These are phyloP conservation scores for Oreochromis niloticus DNA, from an alignment of 2,113 vertebrate genomes.

Conservation along the genomic window DNA sequence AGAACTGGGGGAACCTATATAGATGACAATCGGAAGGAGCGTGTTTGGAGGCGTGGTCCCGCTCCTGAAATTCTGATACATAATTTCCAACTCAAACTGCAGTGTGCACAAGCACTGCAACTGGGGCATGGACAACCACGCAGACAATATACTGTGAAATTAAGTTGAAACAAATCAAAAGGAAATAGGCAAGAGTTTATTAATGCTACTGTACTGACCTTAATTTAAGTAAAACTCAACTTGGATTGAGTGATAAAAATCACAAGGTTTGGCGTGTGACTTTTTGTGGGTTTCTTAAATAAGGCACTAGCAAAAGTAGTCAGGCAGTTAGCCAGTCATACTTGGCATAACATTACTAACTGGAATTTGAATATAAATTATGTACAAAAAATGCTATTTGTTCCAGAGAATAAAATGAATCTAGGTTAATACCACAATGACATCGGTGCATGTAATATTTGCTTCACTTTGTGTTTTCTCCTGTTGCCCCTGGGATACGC, in stretches of 20 bases:
- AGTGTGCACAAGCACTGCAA: background rate
- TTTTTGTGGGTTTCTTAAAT: background rate
- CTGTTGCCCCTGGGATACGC: background rate
- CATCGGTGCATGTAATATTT: constrained; percentile 32
- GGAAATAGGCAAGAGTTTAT: background rate
- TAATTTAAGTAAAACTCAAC: background rate
- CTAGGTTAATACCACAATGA: constrained; percentile 50
- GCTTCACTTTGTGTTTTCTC: background rate
- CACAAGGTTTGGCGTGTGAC: background rate
- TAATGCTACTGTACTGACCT: background rate
- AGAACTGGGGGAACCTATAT: too few species aligned
- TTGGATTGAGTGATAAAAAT: background rate
- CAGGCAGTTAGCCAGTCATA: background rate
- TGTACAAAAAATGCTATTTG: constrained; percentile 1
- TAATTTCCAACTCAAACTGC: background rate
- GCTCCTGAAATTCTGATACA: too few species aligned
- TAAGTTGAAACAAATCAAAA: background rate
- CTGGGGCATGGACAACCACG: fast-evolving
- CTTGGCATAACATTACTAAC: background rate
- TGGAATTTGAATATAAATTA: background rate
- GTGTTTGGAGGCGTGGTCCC: too few species aligned
- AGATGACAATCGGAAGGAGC: too few species aligned
- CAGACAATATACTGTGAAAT: fast-evolving
- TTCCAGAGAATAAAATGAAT: constrained; percentile 22
- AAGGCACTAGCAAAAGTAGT: background rate